phyloP scores from a whole-genome alignment of 2,797 vertebrate genomes.

The Spheniscus humboldti region DNA sequence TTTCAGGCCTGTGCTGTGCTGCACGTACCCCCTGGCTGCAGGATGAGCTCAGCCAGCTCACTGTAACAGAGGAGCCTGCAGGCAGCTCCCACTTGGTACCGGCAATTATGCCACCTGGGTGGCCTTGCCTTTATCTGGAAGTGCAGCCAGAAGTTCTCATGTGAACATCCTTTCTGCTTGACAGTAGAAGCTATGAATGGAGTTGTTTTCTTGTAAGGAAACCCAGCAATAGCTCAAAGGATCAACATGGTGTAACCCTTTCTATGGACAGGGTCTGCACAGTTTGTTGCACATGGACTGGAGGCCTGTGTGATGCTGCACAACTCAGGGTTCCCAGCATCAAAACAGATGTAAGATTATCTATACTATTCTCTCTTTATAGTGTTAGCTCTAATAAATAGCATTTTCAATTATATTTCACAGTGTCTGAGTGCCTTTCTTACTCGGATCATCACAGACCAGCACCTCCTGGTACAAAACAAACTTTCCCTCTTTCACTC shows the following conservation, averaged over 20 bases:
- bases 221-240: not conserved
- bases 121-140: not conserved
- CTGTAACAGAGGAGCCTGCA: not conserved
- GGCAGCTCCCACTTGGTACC: not conserved
- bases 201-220: not conserved
- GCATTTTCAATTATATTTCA: not conserved
- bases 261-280: not conserved
- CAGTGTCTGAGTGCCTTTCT: not conserved
- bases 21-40: not conserved
- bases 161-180: not conserved
- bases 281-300: accelerated
- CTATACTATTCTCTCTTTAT: not conserved
- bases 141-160: not conserved
- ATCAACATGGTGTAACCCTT: not conserved
- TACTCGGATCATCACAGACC: not conserved
- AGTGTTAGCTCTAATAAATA: not conserved
- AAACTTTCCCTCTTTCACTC: not conserved
- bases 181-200: not conserved
- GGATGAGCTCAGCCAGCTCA: not conserved
- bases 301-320: not conserved
- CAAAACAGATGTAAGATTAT: not conserved
- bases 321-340: not conserved
- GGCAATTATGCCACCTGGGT: not conserved
- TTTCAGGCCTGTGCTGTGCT: accelerated
- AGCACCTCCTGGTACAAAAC: not conserved